These are phyloP conservation scores for Gnathonemus longibarbis DNA, from an alignment of 2,113 vertebrate species.

Conservation along the genomic window DNA sequence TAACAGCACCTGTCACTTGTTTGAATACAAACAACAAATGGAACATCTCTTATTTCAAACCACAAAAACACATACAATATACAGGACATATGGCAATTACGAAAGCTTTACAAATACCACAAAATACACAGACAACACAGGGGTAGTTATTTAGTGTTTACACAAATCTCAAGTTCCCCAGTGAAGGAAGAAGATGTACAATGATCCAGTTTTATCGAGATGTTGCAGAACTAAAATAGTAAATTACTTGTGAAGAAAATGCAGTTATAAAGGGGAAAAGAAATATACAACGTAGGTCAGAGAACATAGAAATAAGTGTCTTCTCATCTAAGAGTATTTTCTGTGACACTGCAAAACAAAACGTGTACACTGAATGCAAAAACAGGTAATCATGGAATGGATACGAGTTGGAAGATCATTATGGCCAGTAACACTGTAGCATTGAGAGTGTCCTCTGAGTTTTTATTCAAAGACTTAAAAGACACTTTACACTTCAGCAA, in stretches of 20 bases:
- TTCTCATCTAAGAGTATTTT: neutral
- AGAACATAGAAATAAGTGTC: neutral
- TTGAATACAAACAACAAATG: conserved; percentile 10
- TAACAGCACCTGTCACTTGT: conserved; percentile 9
- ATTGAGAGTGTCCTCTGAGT: neutral
- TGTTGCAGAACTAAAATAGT: neutral
- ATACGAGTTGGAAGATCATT: neutral
- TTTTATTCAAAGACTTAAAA: neutral
- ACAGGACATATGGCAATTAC: conserved; percentile 7
- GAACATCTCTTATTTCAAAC: neutral
- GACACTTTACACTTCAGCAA: neutral
- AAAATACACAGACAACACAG: conserved; percentile 18
- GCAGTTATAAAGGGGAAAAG: neutral
- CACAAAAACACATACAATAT: conserved; percentile 16
- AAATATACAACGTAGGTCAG: neutral
- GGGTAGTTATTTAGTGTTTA: conserved; percentile 1
- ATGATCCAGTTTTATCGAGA: neutral
- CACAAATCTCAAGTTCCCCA: conserved; percentile 21
- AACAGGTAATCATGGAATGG: neutral
- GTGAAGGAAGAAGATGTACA: conserved; percentile 13
- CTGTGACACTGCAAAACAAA: neutral
- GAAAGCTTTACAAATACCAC: conserved; percentile 20
- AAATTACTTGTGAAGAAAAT: neutral
- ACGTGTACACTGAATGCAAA: neutral
- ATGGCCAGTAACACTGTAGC: neutral